Percentiles rank a stretch among this genome's conserved stretches.
phyloP scores from a whole-genome alignment of 2,888 invertebrate species.

The Erebia palarica region DNA sequence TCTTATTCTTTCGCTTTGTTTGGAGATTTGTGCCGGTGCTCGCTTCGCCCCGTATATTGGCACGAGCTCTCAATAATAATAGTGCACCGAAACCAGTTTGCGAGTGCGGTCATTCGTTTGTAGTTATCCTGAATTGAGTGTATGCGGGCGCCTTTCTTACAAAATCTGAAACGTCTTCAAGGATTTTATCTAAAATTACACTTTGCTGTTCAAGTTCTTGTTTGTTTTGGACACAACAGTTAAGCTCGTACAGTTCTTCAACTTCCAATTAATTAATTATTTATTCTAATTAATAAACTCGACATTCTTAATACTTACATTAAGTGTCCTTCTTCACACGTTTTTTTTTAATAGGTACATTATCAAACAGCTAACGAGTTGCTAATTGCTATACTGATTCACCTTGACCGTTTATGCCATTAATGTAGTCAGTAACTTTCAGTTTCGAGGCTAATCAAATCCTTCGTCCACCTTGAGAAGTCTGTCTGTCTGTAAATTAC shows the following conservation, averaged over 20 bases:
- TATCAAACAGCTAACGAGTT: slow-evolving; percentile 40
- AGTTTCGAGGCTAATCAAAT: slow-evolving; percentile 68
- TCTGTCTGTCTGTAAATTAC: slow-evolving; percentile 12
- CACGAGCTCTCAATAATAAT: slow-evolving; percentile 82
- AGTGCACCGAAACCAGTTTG: slow-evolving; percentile 80
- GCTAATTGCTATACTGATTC: slow-evolving; percentile 53
- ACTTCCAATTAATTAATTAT: not conserved
- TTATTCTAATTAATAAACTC: not conserved
- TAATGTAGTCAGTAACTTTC: slow-evolving; percentile 64
- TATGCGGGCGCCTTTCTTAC: slow-evolving; percentile 74
- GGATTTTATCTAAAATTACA: slow-evolving; percentile 8
- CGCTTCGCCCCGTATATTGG: slow-evolving; percentile 73
- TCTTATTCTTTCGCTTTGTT: slow-evolving; percentile 65
- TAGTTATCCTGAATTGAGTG: slow-evolving; percentile 71
- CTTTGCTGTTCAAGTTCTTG: not conserved
- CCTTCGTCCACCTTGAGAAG: slow-evolving; percentile 47
- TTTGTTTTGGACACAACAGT: not conserved
- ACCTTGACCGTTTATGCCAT: slow-evolving; percentile 69
- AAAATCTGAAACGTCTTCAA: slow-evolving; percentile 48
- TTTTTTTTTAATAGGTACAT: slow-evolving; percentile 10
- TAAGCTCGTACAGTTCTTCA: too few relatives aligned
- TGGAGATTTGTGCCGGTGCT: slow-evolving; percentile 63
- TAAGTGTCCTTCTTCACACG: not conserved
- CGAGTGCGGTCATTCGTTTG: slow-evolving; percentile 75
- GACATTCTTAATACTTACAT: not conserved